Conservation (phyloP, 2,113 vertebrate genomes). For the Gymnarchus niloticus region DNA sequence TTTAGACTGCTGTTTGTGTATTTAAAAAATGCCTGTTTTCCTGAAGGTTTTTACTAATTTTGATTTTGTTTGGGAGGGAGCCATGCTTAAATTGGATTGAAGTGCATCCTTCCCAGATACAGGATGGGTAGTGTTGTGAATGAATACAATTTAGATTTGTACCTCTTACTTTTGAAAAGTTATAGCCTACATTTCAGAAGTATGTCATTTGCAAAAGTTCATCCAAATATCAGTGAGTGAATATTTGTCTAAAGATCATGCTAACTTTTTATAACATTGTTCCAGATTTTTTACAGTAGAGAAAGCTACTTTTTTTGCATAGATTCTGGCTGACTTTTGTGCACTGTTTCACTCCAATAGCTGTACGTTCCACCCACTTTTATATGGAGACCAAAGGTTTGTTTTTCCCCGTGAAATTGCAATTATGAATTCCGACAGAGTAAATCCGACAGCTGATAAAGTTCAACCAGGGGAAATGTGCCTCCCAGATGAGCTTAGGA, state of each 20-base stretch:
- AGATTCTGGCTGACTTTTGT: too few species aligned
- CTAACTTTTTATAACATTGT: not conserved
- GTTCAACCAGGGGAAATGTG: not conserved
- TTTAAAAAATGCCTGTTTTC: not conserved
- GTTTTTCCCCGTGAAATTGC: not conserved
- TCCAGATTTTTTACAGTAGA: not conserved
- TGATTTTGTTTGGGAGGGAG: not conserved
- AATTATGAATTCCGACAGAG: not conserved
- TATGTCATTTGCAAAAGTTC: not conserved
- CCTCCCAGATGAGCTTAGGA: not conserved
- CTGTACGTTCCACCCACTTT: not conserved
- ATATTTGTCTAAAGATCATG: not conserved
- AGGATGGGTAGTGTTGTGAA: not conserved
- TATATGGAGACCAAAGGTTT: not conserved
- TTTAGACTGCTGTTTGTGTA: not conserved
- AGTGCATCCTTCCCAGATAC: not conserved
- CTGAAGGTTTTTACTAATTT: not conserved
- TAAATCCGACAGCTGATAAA: not conserved
- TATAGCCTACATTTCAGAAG: not conserved
- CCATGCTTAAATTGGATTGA: not conserved
- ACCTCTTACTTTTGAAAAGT: too few species aligned
- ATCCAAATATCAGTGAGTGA: not conserved
- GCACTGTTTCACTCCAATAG: not conserved
- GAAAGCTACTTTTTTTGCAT: not conserved
- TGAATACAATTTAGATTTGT: too few species aligned